A percentile compares a stretch with the other conserved stretches of the same genome.
phyloP scores from a whole-genome alignment of 2,888 invertebrate genomes.

The Sarcophaga variegata region DNA sequence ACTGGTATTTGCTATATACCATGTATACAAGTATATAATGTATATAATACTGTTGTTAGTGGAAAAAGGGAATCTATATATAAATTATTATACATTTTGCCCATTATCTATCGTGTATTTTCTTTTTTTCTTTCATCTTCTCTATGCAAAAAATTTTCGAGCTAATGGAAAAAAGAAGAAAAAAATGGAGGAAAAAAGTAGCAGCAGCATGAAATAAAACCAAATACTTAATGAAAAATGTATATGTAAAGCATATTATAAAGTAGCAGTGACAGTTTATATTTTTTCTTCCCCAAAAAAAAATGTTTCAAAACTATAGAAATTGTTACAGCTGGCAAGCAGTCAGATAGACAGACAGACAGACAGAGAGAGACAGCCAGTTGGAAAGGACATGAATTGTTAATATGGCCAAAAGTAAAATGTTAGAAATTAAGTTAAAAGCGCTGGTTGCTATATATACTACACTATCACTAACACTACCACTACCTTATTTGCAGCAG shows the following conservation, averaged over 20 bases:
- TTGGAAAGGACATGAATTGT: constrained; percentile 16
- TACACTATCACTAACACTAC: no score
- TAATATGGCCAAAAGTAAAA: constrained; percentile 36
- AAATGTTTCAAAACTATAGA: neutral
- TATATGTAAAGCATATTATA: constrained; percentile 46
- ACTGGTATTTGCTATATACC: neutral
- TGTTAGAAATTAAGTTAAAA: constrained; percentile 37
- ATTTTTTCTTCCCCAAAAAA: constrained; percentile 15
- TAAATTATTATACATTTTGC: neutral
- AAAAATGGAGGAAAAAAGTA: neutral
- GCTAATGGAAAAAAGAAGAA: no score
- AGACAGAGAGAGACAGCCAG: constrained; percentile 1
- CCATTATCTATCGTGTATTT: neutral
- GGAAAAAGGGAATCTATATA: neutral
- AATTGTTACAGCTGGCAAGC: neutral
- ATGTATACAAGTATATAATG: neutral
- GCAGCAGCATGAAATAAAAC: constrained; percentile 34
- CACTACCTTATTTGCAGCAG: no score
- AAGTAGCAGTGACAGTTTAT: constrained; percentile 37
- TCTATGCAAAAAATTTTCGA: neutral
- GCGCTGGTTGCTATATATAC: constrained; percentile 1
- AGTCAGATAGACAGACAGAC: neutral
- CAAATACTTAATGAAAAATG: constrained; percentile 51
- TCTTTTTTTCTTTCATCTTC: no score
- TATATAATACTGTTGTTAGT: neutral